phyloP scores from a whole-genome alignment of 2,797 vertebrate genomes.

The Rhinatrema bivittatum region DNA sequence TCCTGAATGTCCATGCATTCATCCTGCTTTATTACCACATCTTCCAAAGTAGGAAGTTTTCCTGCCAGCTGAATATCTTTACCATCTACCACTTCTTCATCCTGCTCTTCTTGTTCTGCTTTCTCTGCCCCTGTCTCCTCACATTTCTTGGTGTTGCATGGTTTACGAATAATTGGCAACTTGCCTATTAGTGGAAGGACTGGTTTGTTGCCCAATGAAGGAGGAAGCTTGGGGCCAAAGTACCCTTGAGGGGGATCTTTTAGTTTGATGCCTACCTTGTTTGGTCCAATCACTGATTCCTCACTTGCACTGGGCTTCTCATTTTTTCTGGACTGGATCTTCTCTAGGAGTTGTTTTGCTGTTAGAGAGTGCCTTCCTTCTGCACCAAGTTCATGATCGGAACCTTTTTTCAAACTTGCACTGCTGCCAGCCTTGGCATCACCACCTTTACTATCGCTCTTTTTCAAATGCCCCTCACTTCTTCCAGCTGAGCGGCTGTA shows the following conservation, averaged over 20 bases:
- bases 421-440: conserved; percentile 48
- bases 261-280: conserved; percentile 81
- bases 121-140: conserved; percentile 65
- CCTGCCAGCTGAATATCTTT: conserved; percentile 23
- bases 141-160: conserved; percentile 58
- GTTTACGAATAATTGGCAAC: conserved; percentile 77
- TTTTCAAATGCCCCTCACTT: conserved; percentile 42
- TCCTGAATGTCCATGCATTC: conserved; percentile 42
- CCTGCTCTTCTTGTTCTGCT: conserved; percentile 53
- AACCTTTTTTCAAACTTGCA: conserved; percentile 37
- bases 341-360: conserved; percentile 85
- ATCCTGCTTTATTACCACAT: conserved; percentile 40
- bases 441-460: conserved; percentile 48
- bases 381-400: conserved; percentile 52
- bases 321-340: conserved; percentile 80
- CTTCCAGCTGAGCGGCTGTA: conserved; percentile 54
- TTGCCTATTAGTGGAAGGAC: conserved; percentile 92
- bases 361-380: conserved; percentile 84
- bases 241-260: conserved; percentile 96
- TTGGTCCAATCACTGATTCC: conserved; percentile 50
- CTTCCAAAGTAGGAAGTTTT: conserved; percentile 38
- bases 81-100: conserved; percentile 42
- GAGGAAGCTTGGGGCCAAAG: conserved; percentile 93
- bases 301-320: conserved; percentile 55
- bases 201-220: conserved; percentile 79